A percentile compares a stretch with the other conserved stretches of the same genome.
phyloP scores from a whole-genome alignment of 92 coral and sea anemone species.

The Virgularia gustaviana region DNA sequence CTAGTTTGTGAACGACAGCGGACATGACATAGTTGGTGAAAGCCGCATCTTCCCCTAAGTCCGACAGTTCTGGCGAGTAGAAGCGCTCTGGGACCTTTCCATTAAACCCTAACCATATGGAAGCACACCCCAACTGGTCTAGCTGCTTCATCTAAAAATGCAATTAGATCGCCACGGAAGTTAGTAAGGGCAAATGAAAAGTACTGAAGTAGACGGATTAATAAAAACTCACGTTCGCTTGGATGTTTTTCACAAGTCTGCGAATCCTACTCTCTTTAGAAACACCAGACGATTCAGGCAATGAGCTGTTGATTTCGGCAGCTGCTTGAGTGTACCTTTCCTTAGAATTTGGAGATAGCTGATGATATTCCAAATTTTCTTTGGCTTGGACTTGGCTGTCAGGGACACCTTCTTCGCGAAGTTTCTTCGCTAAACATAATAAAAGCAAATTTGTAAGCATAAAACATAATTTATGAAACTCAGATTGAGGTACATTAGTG shows the following conservation, averaged over 20 bases:
- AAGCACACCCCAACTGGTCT: slow-evolving; percentile 28
- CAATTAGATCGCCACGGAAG: too few relatives aligned
- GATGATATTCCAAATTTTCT: background rate
- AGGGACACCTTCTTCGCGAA: too few relatives aligned
- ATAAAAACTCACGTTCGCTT: background rate
- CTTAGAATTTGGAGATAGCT: background rate
- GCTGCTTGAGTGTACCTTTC: background rate
- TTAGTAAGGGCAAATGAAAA: background rate
- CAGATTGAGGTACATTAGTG: too few relatives aligned
- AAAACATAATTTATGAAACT: too few relatives aligned
- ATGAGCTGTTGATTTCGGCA: background rate
- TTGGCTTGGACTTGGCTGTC: background rate
- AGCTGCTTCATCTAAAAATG: slow-evolving; percentile 7
- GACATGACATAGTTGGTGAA: slow-evolving; percentile 43
- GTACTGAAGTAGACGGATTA: background rate
- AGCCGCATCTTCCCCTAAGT: slow-evolving; percentile 37
- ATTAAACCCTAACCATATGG: slow-evolving; percentile 43
- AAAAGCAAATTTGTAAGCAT: too few relatives aligned
- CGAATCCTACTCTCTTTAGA: background rate
- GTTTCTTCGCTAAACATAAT: too few relatives aligned
- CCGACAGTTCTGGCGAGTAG: slow-evolving; percentile 15
- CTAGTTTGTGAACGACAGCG: slow-evolving; percentile 37
- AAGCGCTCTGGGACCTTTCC: slow-evolving; percentile 34
- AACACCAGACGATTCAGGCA: background rate
- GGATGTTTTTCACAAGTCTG: background rate